These are phyloP conservation scores for Pavo muticus DNA, from an alignment of 2,113 vertebrate species.

Conservation along the genomic window DNA sequence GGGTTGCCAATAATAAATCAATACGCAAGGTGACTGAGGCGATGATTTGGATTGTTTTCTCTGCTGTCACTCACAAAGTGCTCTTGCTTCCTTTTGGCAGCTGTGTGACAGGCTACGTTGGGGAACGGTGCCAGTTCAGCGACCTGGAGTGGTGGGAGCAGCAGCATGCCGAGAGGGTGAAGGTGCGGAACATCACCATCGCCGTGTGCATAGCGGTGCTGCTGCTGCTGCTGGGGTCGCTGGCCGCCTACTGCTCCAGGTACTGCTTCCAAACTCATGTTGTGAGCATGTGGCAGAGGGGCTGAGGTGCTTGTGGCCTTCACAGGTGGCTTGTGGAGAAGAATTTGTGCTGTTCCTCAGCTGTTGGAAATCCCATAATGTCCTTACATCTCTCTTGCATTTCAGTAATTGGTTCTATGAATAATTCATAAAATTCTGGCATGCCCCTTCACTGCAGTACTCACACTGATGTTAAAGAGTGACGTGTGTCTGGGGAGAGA, in stretches of 20 bases:
- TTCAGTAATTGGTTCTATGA: background rate
- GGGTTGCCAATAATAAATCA: accelerated
- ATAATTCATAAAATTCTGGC: background rate
- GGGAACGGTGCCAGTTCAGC: constrained; percentile 91
- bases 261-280: background rate
- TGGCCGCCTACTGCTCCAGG: constrained; percentile 83
- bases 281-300: accelerated
- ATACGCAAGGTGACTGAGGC: accelerated
- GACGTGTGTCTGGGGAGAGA: background rate
- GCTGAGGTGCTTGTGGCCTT: background rate
- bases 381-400: background rate
- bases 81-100: constrained; percentile 64
- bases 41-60: background rate
- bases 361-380: background rate
- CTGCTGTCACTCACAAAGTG: accelerated
- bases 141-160: constrained; percentile 92
- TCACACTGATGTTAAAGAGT: accelerated
- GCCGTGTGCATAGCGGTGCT: constrained; percentile 63
- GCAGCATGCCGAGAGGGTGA: constrained; percentile 76
- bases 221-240: constrained; percentile 81
- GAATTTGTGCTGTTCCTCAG: accelerated
- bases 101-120: constrained; percentile 85
- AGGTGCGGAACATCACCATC: constrained; percentile 77
- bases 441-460: background rate
- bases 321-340: accelerated